Conservation (phyloP, 64 coral and sea anemone genomes). For the Porites lutea region DNA sequence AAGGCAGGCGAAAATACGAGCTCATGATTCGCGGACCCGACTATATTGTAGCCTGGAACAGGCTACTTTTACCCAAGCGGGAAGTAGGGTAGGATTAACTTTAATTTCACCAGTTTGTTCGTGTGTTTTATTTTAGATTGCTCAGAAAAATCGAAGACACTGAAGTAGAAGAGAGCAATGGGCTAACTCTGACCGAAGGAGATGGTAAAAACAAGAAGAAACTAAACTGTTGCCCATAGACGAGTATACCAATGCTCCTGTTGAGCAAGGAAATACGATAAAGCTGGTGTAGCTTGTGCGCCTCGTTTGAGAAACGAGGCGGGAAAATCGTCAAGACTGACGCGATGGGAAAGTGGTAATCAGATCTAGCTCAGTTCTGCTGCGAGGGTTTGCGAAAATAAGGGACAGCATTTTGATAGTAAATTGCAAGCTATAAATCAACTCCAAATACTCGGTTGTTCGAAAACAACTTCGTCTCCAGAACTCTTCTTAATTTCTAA, state of each 20-base stretch:
- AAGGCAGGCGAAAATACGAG: too few relatives aligned
- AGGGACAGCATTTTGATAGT: background rate
- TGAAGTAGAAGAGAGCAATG: conserved; percentile 44
- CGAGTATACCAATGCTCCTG: background rate
- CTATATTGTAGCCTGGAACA: too few relatives aligned
- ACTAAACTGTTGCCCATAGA: conserved; percentile 38
- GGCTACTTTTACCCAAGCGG: too few relatives aligned
- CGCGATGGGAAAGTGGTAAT: background rate
- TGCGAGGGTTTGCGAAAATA: background rate
- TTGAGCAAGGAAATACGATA: background rate
- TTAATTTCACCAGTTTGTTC: background rate
- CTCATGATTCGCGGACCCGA: too few relatives aligned
- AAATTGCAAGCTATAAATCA: too few relatives aligned
- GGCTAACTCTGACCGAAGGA: conserved; percentile 44
- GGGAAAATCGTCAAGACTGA: background rate
- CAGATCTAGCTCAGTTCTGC: background rate
- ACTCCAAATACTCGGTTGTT: background rate
- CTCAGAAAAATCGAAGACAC: conserved; percentile 61
- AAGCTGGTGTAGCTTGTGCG: too few relatives aligned
- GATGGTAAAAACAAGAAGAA: conserved; percentile 67
- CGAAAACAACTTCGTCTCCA: too few relatives aligned
- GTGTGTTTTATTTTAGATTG: conserved; percentile 21
- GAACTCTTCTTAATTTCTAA: too few relatives aligned
- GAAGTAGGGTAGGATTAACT: too few relatives aligned
- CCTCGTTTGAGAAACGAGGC: too few relatives aligned